Conservation (phyloP, 2,113 vertebrate species). For the Sorex araneus region DNA sequence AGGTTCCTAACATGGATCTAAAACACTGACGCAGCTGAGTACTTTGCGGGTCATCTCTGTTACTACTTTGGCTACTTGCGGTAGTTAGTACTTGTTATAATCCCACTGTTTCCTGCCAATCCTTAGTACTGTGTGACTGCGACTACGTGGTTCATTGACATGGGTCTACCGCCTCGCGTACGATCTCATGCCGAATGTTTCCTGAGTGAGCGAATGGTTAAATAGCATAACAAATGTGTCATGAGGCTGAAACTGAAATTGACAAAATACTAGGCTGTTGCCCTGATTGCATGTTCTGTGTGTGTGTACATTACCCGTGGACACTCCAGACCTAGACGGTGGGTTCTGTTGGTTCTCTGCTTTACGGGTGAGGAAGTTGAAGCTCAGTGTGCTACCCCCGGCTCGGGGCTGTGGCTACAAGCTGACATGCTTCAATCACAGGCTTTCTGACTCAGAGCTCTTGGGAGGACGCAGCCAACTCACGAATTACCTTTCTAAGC, state of each 20-base stretch:
- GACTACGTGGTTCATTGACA: too few species aligned
- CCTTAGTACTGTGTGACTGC: too few species aligned
- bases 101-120: not conserved
- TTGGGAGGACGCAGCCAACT: not conserved
- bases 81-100: not conserved
- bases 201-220: not conserved
- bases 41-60: not conserved
- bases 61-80: not conserved
- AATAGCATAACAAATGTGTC: not conserved
- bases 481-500: slow-evolving; percentile 14
- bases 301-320: not conserved
- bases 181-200: not conserved
- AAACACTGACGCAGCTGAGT: not conserved
- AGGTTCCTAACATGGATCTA: not conserved
- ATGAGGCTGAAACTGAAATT: not conserved
- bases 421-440: not conserved
- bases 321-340: not conserved
- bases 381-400: not conserved
- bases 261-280: not conserved
- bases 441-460: not conserved
- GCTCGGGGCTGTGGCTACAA: not conserved
- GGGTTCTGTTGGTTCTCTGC: not conserved
- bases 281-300: not conserved
- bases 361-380: not conserved
- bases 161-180: not conserved